phyloP scores from a whole-genome alignment of 2,888 invertebrate genomes.

The Siphlonurus alternatus region DNA sequence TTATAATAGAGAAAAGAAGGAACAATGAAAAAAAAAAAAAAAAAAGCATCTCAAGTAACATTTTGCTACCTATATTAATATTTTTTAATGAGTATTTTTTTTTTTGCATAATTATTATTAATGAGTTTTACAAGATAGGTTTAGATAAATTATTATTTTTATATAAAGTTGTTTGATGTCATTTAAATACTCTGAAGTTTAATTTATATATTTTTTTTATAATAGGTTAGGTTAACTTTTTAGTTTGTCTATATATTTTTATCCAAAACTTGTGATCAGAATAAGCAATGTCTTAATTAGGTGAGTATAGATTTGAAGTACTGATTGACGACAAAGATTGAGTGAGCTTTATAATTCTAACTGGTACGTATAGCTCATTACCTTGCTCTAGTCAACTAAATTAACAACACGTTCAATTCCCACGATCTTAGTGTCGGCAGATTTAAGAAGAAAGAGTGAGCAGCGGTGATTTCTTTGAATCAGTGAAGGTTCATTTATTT shows the following conservation, averaged over 20 bases:
- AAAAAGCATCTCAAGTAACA: not conserved
- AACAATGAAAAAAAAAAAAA: not conserved
- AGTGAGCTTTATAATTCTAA: not conserved
- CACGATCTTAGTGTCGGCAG: not conserved
- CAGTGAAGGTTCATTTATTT: not conserved
- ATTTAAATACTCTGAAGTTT: too few relatives aligned
- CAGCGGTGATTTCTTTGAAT: not conserved
- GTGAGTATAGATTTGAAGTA: not conserved
- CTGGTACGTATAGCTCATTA: not conserved
- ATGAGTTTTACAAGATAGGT: too few relatives aligned
- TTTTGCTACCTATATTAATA: not conserved
- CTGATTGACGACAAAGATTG: not conserved
- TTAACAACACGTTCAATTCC: not conserved
- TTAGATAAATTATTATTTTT: too few relatives aligned
- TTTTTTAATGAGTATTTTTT: not conserved
- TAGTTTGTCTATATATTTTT: too few relatives aligned
- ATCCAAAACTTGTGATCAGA: too few relatives aligned
- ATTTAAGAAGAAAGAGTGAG: too few relatives aligned
- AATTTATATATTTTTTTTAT: too few relatives aligned
- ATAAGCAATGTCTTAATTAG: not conserved
- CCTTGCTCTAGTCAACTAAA: not conserved
- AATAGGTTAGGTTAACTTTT: too few relatives aligned
- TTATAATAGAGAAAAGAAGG: not conserved
- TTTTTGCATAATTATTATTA: too few relatives aligned
- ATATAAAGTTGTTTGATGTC: too few relatives aligned